Evolutionary conservation across 2,113 vertebrate genomes (phyloP).

Genomic region (Atherinomorus stipes): DNA sequence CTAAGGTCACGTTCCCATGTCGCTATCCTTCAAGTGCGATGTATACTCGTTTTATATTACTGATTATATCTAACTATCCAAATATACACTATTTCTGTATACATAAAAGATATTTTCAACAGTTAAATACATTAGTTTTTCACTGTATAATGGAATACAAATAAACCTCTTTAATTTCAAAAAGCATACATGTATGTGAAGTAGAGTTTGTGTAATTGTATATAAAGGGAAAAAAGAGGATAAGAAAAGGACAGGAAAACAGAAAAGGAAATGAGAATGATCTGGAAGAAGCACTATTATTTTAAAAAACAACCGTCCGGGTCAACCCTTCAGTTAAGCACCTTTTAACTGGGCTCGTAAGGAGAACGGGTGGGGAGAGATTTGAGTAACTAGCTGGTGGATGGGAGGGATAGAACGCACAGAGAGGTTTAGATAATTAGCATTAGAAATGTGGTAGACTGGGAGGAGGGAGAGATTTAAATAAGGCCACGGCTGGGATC

Average conservation of each 20-base stretch:
- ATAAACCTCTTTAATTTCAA: slow-evolving; percentile 50
- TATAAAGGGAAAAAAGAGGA: slow-evolving; percentile 25
- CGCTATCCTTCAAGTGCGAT: slow-evolving; percentile 24
- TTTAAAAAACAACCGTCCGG: slow-evolving; percentile 63
- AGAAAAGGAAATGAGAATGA: slow-evolving; percentile 40
- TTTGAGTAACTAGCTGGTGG: slow-evolving; percentile 80
- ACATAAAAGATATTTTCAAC: slow-evolving; percentile 23
- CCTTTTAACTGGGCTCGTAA: slow-evolving; percentile 71
- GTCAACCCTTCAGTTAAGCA: slow-evolving; percentile 74
- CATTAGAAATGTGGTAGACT: slow-evolving; percentile 78
- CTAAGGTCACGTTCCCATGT: slow-evolving; percentile 69
- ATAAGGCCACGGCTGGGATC: slow-evolving; percentile 70
- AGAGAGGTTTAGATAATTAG: slow-evolving; percentile 80
- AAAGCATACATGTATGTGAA: slow-evolving; percentile 15
- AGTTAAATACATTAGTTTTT: slow-evolving; percentile 15
- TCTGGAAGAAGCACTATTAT: slow-evolving; percentile 55
- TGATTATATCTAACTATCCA: slow-evolving; percentile 13
- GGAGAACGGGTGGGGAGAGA: slow-evolving; percentile 67
- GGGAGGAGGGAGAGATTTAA: slow-evolving; percentile 77
- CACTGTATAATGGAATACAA: slow-evolving; percentile 8
- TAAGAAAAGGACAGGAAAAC: slow-evolving; percentile 31
- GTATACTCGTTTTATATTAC: slow-evolving; percentile 26
- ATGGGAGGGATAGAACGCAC: slow-evolving; percentile 67
- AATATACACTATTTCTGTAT: slow-evolving; percentile 17
- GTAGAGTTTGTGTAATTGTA: slow-evolving; percentile 60